Conservation (phyloP, 1,140 invertebrate species). For the Drosophila repleta region DNA sequence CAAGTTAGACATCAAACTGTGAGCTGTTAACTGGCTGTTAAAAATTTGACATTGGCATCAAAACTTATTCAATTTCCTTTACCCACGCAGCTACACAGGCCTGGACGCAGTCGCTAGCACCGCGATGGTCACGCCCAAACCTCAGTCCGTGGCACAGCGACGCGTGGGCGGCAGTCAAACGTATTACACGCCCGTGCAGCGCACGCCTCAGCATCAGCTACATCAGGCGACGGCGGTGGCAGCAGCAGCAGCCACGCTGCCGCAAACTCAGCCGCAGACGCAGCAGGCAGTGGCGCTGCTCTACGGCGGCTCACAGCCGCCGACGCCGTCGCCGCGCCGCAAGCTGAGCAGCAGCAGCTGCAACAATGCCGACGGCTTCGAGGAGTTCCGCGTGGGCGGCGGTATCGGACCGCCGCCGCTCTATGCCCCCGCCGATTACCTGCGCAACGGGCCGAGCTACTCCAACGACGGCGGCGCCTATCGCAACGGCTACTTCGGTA, state of each 20-base stretch:
- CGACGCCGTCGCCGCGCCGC: constrained; percentile 89
- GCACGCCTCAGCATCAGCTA: constrained; percentile 67
- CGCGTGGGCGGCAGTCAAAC: constrained; percentile 66
- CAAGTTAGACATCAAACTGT: too few relatives aligned
- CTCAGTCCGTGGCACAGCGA: constrained; percentile 53
- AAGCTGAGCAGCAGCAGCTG: constrained; percentile 87
- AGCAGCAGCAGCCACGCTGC: constrained; percentile 54
- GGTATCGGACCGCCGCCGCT: constrained; percentile 63
- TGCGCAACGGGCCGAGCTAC: constrained; percentile 77
- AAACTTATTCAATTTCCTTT: not conserved
- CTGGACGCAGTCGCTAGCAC: constrained; percentile 3
- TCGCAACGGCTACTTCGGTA: constrained; percentile 79
- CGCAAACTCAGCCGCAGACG: constrained; percentile 66
- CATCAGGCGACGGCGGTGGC: constrained; percentile 62
- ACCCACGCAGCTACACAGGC: constrained; percentile 19
- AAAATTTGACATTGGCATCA: not conserved
- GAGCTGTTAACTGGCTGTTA: not conserved
- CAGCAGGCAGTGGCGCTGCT: constrained; percentile 82
- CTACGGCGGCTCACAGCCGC: constrained; percentile 84
- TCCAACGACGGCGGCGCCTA: constrained; percentile 77
- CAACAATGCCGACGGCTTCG: constrained; percentile 48
- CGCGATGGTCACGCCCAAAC: constrained; percentile 25
- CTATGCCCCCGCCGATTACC: constrained; percentile 85
- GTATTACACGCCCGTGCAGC: constrained; percentile 69
- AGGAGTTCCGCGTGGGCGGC: constrained; percentile 71